Conservation (phyloP, 2,797 vertebrate species). For the Megaceryle alcyon region DNA sequence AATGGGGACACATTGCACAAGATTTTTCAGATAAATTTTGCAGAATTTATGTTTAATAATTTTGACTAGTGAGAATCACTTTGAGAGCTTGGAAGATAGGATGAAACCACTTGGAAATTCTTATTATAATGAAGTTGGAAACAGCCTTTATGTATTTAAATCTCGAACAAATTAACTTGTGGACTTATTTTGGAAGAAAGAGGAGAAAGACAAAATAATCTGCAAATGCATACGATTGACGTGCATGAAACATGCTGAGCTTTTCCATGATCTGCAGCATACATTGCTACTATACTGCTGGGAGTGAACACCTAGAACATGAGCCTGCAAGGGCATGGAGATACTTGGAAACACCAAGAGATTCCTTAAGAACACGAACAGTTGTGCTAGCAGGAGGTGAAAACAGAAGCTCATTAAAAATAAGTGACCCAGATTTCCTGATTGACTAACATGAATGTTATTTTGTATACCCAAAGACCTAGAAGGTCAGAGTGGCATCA, state of each 20-base stretch:
- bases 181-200: not conserved
- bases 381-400: not conserved
- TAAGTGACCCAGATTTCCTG: not conserved
- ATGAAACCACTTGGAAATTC: not conserved
- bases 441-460: not conserved
- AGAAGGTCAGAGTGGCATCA: not conserved
- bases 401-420: not conserved
- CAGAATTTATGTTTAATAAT: not conserved
- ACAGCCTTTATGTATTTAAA: not conserved
- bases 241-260: not conserved
- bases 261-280: not conserved
- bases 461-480: not conserved
- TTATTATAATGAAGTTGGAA: not conserved
- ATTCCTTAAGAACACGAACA: not conserved
- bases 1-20: not conserved
- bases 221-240: accelerated
- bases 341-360: not conserved
- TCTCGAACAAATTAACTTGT: accelerated
- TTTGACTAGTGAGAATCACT: not conserved
- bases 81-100: not conserved
- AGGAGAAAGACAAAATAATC: not conserved
- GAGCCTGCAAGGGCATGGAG: not conserved
- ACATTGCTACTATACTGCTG: accelerated
- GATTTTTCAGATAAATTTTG: not conserved
- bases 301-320: not conserved